Base-by-base conservation (phyloP, 2,113 vertebrate species). In the Oryzias celebensis region DNA sequence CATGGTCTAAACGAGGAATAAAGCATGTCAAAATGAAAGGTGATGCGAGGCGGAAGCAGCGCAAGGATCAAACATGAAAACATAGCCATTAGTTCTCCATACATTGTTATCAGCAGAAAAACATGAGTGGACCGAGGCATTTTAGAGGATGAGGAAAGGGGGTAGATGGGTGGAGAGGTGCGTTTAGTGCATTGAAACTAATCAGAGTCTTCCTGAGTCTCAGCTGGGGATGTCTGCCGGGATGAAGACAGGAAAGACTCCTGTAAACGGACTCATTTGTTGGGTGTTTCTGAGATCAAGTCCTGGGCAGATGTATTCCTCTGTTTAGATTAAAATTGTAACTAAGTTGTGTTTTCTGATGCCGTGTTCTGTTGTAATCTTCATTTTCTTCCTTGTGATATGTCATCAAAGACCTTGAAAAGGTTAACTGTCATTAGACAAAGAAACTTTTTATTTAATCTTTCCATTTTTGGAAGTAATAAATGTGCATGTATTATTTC, bases 151-250 rank as follows among this genome's bases (percentile, higher is more conserved):
- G 77, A 79, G 72, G 67, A 83, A 68, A 24, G 51, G 58, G 71
- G 61, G 55, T 49, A 63, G 53, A 58, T 62, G 77, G 58, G 77
- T 57, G 75, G 58, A 71, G 75, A 64, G 50, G 72, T 76, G 72
- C 71, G 46, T 52, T 52, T 31, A 47, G 58, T 81, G 65, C 70
- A 71, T 60, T 76, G 59, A 78, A 70, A 70, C 78, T 84, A 89
- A 90, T 91, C 67, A 88, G 79, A 54, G 79, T 85, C 85, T 91
- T 91, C 91, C 90, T 92, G 87, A 73, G 72, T 77, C 70, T 68
- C 64, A 42, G 71, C 64, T 36, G 4, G 44, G 75, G 72, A 75
- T 75, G 72, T 80, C 65, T 80, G 47, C 49, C 52, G 54, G 72
- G 54, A 71, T 62, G 83, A 86, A 72, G 79, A 85, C 85, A 88